Evolutionary conservation across 92 coral and sea anemone genomes (phyloP).

Genomic region (Metridium senile): DNA sequence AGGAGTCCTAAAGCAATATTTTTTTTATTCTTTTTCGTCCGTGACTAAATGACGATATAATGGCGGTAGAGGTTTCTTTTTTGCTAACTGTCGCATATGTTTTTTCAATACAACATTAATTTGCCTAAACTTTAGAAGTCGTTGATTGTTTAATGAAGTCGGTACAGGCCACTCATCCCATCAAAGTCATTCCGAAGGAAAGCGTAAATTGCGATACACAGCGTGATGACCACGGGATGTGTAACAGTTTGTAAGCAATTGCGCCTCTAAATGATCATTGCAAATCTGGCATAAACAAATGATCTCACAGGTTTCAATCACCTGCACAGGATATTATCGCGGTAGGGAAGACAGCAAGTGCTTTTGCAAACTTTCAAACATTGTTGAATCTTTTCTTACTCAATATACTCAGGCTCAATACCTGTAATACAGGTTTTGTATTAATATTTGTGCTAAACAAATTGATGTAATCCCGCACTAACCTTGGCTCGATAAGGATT

Average conservation of each 20-base stretch:
- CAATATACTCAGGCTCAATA: no score
- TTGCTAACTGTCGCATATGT: conserved; percentile 11
- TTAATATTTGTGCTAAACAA: background rate
- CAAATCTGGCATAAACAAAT: conserved; percentile 15
- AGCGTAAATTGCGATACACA: conserved; percentile 26
- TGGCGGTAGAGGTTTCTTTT: background rate
- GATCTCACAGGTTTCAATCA: conserved; percentile 15
- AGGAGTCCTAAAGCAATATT: no score
- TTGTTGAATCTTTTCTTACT: background rate
- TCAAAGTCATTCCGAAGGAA: conserved; percentile 40
- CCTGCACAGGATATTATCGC: conserved; percentile 1
- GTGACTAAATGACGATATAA: no score
- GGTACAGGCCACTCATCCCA: conserved; percentile 22
- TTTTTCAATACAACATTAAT: conserved; percentile 21
- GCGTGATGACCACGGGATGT: conserved; percentile 26
- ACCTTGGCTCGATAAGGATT: conserved; percentile 14
- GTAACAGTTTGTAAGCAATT: conserved; percentile 9
- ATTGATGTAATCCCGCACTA: background rate
- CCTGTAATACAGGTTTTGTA: background rate
- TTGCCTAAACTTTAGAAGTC: background rate
- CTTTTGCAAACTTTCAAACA: background rate
- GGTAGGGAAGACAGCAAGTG: conserved; percentile 1
- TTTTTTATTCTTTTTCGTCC: no score
- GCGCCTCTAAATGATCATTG: background rate
- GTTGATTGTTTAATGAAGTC: conserved; percentile 26